A percentile compares a stretch with the other conserved stretches of the same genome.
These are phyloP conservation scores for Scarus forsteni DNA, from an alignment of 2,797 vertebrate genomes.

Conservation along the genomic window DNA sequence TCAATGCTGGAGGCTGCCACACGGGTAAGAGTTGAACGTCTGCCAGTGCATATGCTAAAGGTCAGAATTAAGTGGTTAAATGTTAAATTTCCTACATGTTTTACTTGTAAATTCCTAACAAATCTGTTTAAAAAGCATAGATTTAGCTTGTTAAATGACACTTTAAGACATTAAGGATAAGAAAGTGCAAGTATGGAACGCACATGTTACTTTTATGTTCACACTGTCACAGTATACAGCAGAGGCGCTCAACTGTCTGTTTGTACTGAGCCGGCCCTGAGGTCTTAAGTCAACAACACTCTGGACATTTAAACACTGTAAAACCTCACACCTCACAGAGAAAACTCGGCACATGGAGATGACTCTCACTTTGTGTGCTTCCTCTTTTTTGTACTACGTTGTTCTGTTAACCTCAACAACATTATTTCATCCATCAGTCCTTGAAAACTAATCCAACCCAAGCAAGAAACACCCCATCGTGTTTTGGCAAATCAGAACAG, in stretches of 20 bases:
- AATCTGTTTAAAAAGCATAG: not conserved
- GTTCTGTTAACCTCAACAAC: not conserved
- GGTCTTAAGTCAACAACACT: slow-evolving; percentile 68
- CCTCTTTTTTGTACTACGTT: not conserved
- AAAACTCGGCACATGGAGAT: slow-evolving; percentile 53
- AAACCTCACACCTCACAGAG: slow-evolving; percentile 62
- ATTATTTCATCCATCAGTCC: not conserved
- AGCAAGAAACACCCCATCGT: not conserved
- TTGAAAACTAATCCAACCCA: not conserved
- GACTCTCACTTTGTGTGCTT: slow-evolving; percentile 13
- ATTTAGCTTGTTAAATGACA: slow-evolving; percentile 2
- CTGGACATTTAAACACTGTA: slow-evolving; percentile 55
- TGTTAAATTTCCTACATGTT: not conserved
- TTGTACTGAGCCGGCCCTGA: slow-evolving; percentile 36
- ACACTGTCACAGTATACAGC: slow-evolving; percentile 7
- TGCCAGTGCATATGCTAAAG: not conserved
- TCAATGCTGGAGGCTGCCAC: too few species aligned
- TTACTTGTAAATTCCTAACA: slow-evolving; percentile 9
- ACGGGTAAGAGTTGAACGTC: not conserved
- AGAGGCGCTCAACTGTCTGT: slow-evolving; percentile 26
- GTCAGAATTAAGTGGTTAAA: not conserved
- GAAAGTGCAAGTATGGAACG: slow-evolving; percentile 9
- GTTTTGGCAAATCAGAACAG: not conserved
- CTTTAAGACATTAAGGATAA: not conserved
- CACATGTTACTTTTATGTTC: slow-evolving; percentile 34